Percentiles rank a stretch among this genome's conserved stretches.
Conservation (phyloP, 2,888 invertebrate genomes). For the Eilema sororculum region DNA sequence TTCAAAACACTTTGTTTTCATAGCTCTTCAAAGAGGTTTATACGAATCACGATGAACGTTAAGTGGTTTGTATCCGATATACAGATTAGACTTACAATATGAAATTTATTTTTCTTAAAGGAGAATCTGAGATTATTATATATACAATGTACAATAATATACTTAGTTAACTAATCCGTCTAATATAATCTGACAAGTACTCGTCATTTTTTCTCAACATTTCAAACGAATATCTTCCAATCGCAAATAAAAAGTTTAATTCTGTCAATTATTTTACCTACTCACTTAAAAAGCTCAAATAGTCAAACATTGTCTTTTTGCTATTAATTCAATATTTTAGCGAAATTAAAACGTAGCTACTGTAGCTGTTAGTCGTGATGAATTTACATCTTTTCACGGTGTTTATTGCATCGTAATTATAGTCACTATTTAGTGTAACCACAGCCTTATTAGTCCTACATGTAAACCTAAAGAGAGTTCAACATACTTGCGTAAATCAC, state of each 20-base stretch:
- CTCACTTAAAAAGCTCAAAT: no score
- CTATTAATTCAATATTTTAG: no score
- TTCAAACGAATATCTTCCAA: no score
- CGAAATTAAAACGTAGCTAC: no score
- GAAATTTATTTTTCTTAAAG: no score
- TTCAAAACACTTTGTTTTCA: conserved; percentile 1
- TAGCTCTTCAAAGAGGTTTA: conserved; percentile 8
- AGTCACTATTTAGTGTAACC: background rate
- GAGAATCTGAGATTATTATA: background rate
- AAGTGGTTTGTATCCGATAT: conserved; percentile 1
- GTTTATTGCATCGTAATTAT: background rate
- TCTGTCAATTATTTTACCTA: no score
- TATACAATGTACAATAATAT: background rate
- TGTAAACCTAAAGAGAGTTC: background rate
- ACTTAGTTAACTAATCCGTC: no score
- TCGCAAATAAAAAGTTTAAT: no score
- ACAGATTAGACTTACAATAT: background rate
- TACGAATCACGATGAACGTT: conserved; percentile 5
- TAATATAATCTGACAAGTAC: no score
- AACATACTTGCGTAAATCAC: background rate
- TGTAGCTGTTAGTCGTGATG: no score
- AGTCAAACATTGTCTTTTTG: no score
- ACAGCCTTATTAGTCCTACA: background rate
- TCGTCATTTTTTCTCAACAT: no score
- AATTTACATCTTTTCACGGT: background rate